phyloP scores from a whole-genome alignment of 1,140 invertebrate genomes.

The Pissodes strobi region DNA sequence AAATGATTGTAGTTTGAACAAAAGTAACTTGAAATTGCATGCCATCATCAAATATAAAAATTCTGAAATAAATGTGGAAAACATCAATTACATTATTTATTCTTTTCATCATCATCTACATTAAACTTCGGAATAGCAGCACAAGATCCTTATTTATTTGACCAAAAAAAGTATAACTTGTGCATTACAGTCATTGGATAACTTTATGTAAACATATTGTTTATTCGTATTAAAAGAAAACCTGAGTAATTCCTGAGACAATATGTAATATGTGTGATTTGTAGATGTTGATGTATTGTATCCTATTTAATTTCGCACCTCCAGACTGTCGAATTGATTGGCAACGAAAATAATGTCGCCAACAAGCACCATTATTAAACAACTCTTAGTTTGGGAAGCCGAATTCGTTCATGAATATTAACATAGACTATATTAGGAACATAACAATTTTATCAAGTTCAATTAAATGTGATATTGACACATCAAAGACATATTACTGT shows the following conservation, averaged over 20 bases:
- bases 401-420: conserved; percentile 6
- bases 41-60: conserved; percentile 28
- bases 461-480: too few relatives aligned
- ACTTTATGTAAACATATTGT: conserved; percentile 20
- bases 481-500: too few relatives aligned
- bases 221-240: conserved; percentile 33
- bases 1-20: conserved; percentile 38
- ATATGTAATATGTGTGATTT: conserved; percentile 40
- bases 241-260: conserved; percentile 56
- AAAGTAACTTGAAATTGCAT: conserved; percentile 28
- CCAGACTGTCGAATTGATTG: conserved; percentile 24
- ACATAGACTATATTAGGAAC: conserved; percentile 22
- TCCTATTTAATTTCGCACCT: conserved; percentile 16
- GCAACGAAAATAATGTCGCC: conserved; percentile 7
- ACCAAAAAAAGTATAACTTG: conserved; percentile 7
- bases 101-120: conserved; percentile 41
- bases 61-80: conserved; percentile 8
- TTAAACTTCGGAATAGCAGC: conserved; percentile 5
- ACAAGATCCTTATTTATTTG: conserved; percentile 3
- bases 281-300: conserved; percentile 43
- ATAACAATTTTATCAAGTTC: conserved; percentile 18
- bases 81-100: conserved; percentile 22
- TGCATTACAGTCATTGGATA: conserved; percentile 7
- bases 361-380: conserved; percentile 12
- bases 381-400: conserved; percentile 6